These are phyloP conservation scores for Epizoanthus ramosus DNA, from an alignment of 92 coral and sea anemone genomes.

Conservation along the genomic window DNA sequence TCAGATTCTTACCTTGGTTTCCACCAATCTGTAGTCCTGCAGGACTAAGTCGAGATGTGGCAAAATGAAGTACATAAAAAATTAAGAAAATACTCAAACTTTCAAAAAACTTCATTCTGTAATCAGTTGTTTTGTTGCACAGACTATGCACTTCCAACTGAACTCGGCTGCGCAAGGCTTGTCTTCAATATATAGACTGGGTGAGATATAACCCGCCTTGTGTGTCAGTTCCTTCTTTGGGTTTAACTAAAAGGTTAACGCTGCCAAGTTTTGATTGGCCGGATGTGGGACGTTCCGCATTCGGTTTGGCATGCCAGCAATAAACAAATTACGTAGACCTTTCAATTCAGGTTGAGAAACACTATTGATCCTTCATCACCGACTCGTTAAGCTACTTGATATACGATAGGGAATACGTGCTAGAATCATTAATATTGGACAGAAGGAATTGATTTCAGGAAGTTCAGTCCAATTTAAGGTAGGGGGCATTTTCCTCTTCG, in stretches of 20 bases:
- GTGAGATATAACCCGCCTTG: background rate
- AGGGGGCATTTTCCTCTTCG: background rate
- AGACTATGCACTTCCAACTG: background rate
- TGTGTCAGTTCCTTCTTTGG: constrained; percentile 7
- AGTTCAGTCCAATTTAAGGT: background rate
- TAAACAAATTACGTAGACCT: background rate
- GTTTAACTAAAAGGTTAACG: background rate
- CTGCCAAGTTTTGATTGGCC: constrained; percentile 1
- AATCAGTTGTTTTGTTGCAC: background rate
- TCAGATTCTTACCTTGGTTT: background rate
- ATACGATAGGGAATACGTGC: background rate
- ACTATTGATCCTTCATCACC: no score
- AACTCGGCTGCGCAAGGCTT: background rate
- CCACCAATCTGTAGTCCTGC: background rate
- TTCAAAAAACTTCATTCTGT: constrained; percentile 8
- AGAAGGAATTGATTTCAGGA: background rate
- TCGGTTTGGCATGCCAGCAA: background rate
- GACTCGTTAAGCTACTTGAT: background rate
- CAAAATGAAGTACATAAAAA: background rate
- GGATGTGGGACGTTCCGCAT: constrained; percentile 16
- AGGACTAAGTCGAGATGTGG: background rate
- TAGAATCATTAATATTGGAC: background rate
- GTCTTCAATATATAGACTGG: background rate
- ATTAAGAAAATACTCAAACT: background rate
- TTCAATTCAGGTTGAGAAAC: background rate